phyloP scores from a whole-genome alignment of 2,113 vertebrate genomes.

The Calyptommatus sinebrachiatus region DNA sequence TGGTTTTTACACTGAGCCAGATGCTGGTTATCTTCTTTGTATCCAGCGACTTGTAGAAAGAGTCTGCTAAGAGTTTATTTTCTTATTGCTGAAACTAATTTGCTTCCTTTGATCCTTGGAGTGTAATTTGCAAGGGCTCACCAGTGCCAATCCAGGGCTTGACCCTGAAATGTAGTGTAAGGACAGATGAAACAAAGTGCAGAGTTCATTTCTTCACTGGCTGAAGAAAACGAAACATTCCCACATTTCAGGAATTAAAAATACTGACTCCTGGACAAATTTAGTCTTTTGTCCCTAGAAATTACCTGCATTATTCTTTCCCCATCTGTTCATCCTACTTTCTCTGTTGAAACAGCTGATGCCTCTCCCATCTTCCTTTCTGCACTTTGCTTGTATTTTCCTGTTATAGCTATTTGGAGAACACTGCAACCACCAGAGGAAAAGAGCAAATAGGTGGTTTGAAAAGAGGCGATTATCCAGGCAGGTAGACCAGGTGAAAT shows the following conservation, averaged over 20 bases:
- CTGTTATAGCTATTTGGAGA: neutral
- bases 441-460: neutral
- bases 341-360: neutral
- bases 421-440: neutral
- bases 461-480: neutral
- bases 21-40: slow-evolving; percentile 31
- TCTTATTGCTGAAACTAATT: neutral
- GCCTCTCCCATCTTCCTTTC: neutral
- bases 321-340: neutral
- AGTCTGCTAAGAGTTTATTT: neutral
- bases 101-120: neutral
- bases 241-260: neutral
- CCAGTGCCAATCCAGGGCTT: neutral
- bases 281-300: neutral
- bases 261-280: neutral
- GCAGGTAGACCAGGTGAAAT: neutral
- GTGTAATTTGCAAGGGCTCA: neutral
- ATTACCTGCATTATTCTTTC: neutral
- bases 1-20: slow-evolving; percentile 27
- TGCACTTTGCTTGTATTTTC: neutral
- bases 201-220: neutral
- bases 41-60: slow-evolving; percentile 22
- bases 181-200: neutral
- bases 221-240: neutral
- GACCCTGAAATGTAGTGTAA: neutral